Evolutionary conservation across 2,797 vertebrate genomes (phyloP), one percentile per base, ranked within the genome.

Genomic region (Coluber constrictor): DNA sequence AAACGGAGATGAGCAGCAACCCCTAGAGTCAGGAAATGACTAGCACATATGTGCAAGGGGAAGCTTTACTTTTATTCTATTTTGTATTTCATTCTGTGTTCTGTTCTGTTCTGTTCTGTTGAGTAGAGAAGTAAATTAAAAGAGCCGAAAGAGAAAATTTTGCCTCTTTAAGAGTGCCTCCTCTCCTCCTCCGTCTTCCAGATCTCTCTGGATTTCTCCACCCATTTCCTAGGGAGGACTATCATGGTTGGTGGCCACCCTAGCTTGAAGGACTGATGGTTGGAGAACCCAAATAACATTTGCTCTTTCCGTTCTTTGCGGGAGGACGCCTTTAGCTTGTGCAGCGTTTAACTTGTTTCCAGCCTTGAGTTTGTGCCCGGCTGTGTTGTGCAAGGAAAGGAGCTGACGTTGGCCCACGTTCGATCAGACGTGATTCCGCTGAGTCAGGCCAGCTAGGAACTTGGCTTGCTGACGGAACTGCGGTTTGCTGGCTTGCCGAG

Each of bases 371-470:
- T 27, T 55, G 10, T 54, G 92, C 89, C 93, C 90, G 27, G 88
- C 60, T 66, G 86, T 23, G 91, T 27, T 4, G 55, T 6, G n/a
- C 27, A 11, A 83, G 37, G 20, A 47, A 47, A 83, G 74, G 66
- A 93, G 61, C 70, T 91, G 66, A 12, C 87, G 66, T 1, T 89
- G 79, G 86, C 74, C 74, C 74, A 0, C 6, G 83, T 95, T 96
- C 93, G 91, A 87, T 94, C 95, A 79, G 87, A 61, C 15, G 6
- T 27, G 29, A 90, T 93, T 94, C 74, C 87, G 96, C 96, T 94
- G 96, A 97, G 92, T 97, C 97, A 96, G 96, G 95, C 86, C 32
- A 27, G 51, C 86, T 92, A 86, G 94, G 93, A 95, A 94, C 93
- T 95, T 97, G 96, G 95, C 96, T 94, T 95, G 92, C 93, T 0